Evolutionary conservation across 2,797 vertebrate species (phyloP).

Genomic region (Semaprochilodus insignis): DNA sequence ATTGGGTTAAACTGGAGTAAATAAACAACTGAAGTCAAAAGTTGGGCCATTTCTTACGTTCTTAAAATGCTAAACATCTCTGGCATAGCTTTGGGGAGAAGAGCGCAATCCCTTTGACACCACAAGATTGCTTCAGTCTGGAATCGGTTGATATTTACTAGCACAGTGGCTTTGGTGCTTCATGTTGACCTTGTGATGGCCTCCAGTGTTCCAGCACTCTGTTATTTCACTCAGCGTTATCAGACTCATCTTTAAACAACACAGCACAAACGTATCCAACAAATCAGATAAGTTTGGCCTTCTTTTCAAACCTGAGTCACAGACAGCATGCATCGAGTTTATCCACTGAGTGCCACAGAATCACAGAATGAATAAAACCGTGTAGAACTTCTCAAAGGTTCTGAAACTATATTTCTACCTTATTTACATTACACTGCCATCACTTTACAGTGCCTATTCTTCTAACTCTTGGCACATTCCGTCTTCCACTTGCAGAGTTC

Average conservation of each 20-base stretch:
- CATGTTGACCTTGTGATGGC: constrained; percentile 31
- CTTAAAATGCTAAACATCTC: constrained; percentile 17
- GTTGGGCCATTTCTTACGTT: not conserved
- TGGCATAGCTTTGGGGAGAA: not conserved
- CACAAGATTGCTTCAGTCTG: constrained; percentile 9
- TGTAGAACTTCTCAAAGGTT: too few species aligned
- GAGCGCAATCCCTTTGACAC: not conserved
- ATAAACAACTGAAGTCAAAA: not conserved
- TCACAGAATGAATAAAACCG: not conserved
- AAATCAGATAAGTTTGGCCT: not conserved
- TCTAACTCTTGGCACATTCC: too few species aligned
- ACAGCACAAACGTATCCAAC: not conserved
- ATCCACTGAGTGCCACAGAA: not conserved
- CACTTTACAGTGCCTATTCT: too few species aligned
- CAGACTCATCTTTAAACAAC: not conserved
- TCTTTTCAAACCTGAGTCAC: not conserved
- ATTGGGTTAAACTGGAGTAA: not conserved
- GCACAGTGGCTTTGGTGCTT: constrained; percentile 30
- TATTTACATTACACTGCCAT: too few species aligned
- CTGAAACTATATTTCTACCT: too few species aligned
- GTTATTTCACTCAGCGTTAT: not conserved
- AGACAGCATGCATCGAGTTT: not conserved
- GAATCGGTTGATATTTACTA: not conserved
- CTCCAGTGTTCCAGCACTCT: not conserved
- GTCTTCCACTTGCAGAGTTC: too few species aligned